phyloP scores from a whole-genome alignment of 2,888 invertebrate species.

The Lampropteryx suffumata region DNA sequence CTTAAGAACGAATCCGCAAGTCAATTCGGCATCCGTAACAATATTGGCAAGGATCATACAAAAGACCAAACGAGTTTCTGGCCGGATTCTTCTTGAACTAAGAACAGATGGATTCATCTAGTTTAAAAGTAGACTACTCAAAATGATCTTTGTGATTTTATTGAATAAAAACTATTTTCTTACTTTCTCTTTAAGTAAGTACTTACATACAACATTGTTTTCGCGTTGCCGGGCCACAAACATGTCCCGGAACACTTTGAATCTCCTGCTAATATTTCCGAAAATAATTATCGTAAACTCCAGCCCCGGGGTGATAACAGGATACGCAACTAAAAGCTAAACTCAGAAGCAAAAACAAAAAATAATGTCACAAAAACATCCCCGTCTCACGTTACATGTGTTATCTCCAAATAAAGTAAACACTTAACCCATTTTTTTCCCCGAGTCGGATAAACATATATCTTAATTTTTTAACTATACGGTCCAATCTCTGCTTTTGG shows the following conservation, averaged over 20 bases:
- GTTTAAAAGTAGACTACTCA: too few species aligned
- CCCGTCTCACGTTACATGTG: slow-evolving; percentile 56
- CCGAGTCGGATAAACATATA: slow-evolving; percentile 60
- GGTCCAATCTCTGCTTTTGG: slow-evolving; percentile 23
- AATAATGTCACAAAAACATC: slow-evolving; percentile 36
- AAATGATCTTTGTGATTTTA: too few species aligned
- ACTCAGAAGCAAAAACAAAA: slow-evolving; percentile 23
- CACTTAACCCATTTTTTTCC: slow-evolving; percentile 69
- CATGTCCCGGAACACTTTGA: not conserved
- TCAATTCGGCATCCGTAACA: too few species aligned
- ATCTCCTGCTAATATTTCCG: slow-evolving; percentile 2
- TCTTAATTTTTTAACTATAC: slow-evolving; percentile 50
- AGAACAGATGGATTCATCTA: too few species aligned
- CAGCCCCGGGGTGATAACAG: slow-evolving; percentile 1
- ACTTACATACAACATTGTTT: too few species aligned
- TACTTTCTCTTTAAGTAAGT: too few species aligned
- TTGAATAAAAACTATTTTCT: too few species aligned
- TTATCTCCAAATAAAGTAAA: slow-evolving; percentile 60
- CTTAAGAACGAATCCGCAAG: too few species aligned
- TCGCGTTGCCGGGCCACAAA: not conserved
- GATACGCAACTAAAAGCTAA: slow-evolving; percentile 29
- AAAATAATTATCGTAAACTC: slow-evolving; percentile 6
- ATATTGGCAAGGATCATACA: too few species aligned
- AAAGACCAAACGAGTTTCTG: too few species aligned
- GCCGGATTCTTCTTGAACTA: too few species aligned